Conservation (phyloP, 2,113 vertebrate genomes). For the Hymenochirus boettgeri region DNA sequence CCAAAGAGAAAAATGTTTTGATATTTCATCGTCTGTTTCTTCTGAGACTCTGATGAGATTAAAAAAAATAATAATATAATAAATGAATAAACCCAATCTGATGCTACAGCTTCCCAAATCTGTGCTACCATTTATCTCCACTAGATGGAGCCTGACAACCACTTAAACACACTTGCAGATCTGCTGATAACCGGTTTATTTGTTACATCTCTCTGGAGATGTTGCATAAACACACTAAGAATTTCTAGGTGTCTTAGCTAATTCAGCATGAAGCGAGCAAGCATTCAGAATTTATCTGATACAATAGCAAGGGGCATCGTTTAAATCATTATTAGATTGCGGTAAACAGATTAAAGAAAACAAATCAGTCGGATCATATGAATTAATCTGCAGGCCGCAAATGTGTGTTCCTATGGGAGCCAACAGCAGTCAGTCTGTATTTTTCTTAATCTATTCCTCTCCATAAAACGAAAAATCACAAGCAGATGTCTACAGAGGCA, state of each 20-base stretch:
- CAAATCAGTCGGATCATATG: slow-evolving; percentile 4
- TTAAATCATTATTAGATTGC: too few relatives aligned
- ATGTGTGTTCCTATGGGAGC: neutral
- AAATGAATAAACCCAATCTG: too few relatives aligned
- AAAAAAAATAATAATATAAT: too few relatives aligned
- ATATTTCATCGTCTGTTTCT: slow-evolving; percentile 16
- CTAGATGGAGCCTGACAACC: slow-evolving; percentile 92
- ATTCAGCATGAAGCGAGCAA: too few relatives aligned
- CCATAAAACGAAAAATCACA: slow-evolving; percentile 21
- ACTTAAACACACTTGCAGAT: slow-evolving; percentile 45
- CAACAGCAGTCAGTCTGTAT: neutral
- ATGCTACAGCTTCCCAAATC: too few relatives aligned
- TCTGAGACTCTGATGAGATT: slow-evolving; percentile 3
- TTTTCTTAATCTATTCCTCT: slow-evolving; percentile 2
- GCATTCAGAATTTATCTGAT: too few relatives aligned
- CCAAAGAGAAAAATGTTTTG: slow-evolving; percentile 45
- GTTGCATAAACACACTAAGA: slow-evolving; percentile 3
- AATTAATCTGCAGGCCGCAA: slow-evolving; percentile 6
- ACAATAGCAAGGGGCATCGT: neutral
- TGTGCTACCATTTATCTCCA: slow-evolving; percentile 58
- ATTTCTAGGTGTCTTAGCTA: too few relatives aligned
- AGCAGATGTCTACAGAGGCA: slow-evolving; percentile 8
- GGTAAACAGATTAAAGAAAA: neutral
- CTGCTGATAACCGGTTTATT: neutral
- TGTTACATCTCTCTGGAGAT: slow-evolving; percentile 15